These are phyloP conservation scores for Dicaeum eximium DNA, from an alignment of 2,113 vertebrate species.

Conservation along the genomic window DNA sequence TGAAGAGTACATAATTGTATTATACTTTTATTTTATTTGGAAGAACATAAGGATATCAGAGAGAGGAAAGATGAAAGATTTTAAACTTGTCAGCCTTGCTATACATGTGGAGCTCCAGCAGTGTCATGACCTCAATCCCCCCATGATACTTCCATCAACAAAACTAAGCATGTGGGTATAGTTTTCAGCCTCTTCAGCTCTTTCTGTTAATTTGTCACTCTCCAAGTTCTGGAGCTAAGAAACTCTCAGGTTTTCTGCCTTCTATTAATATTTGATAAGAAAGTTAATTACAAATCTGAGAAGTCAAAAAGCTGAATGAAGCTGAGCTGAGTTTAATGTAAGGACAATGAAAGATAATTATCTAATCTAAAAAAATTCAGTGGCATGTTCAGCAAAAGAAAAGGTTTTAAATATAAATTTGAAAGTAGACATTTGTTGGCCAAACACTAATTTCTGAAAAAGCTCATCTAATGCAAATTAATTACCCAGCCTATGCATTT, in stretches of 20 bases:
- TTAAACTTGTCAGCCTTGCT: not conserved
- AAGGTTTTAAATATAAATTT: not conserved
- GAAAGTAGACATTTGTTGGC: not conserved
- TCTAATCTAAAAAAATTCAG: not conserved
- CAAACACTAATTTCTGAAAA: not conserved
- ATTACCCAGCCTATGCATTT: not conserved
- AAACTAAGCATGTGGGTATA: not conserved
- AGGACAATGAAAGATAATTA: conserved; percentile 7
- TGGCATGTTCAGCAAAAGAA: not conserved
- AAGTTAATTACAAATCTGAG: not conserved
- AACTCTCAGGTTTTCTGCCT: not conserved
- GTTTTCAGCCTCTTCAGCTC: not conserved
- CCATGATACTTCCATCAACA: not conserved
- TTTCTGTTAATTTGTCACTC: not conserved
- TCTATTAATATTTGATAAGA: not conserved
- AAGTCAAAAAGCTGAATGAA: not conserved
- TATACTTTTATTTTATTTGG: not conserved
- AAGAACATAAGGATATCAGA: not conserved
- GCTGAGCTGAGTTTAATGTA: not conserved
- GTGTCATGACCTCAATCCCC: not conserved
- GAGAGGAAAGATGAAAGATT: not conserved
- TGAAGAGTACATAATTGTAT: not conserved
- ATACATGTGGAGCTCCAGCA: not conserved
- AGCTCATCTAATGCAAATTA: not conserved
- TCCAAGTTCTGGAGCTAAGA: not conserved